These are phyloP conservation scores for Phaetusa simplex DNA, from an alignment of 2,113 vertebrate species.

Conservation along the genomic window DNA sequence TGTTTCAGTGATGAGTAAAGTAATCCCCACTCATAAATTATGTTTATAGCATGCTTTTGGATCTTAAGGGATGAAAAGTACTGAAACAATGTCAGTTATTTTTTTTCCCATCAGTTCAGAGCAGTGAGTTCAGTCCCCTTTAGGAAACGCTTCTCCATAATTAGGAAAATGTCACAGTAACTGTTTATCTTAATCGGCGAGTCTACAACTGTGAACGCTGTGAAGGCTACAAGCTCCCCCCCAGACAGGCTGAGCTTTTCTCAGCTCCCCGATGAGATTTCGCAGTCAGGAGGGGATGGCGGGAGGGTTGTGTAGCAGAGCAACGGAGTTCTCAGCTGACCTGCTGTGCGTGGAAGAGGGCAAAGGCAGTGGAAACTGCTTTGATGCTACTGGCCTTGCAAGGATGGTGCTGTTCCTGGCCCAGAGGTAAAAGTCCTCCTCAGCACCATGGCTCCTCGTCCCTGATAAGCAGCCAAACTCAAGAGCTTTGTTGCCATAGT, in stretches of 20 bases:
- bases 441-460: background rate
- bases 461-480: background rate
- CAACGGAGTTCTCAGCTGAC: background rate
- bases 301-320: background rate
- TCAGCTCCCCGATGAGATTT: background rate
- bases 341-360: background rate
- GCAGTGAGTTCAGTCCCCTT: slow-evolving; percentile 3
- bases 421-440: background rate
- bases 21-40: background rate
- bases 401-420: background rate
- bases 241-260: background rate
- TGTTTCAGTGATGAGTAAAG: background rate
- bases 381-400: background rate
- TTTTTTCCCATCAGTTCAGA: background rate
- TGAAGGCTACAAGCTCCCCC: background rate
- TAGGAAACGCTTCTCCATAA: slow-evolving; percentile 8
- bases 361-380: background rate
- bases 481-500: background rate
- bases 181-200: background rate
- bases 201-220: background rate
- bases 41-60: background rate
- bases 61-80: background rate
- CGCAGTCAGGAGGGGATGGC: background rate
- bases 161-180: background rate
- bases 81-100: background rate